Base-by-base conservation (phyloP, 2,888 invertebrate genomes). In the Cosmorhoe ocellata region DNA sequence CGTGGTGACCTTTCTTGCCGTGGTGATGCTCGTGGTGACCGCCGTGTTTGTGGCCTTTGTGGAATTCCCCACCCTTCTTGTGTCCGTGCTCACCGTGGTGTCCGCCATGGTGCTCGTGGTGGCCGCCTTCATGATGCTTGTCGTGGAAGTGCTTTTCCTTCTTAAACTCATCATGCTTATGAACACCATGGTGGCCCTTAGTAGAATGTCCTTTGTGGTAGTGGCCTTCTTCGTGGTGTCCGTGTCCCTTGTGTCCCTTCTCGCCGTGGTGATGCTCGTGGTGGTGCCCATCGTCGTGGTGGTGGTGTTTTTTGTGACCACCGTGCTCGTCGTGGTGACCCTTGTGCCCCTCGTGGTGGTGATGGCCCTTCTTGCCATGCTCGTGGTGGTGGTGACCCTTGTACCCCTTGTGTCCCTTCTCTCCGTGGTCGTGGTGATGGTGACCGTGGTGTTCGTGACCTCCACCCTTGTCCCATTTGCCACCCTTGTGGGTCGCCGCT, bases 101-200 rank as follows among this genome's bases (percentile, higher is more conserved):
- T 30, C 92, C 94, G 47, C 95, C 96, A 71, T 96, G 95, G 65
- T 95, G 94, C 73, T 95, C 94, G 74, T 96, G 95, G 63, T 94
- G 94, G 0, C 95, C 96, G 47, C 93, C 93, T 56, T 95, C 95
- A 68, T 96, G 95, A 69, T 95, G 94, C 71, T 96, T 94, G 67
- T 96, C 96, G 76, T 94, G 96, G 92, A 95, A 96, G 74, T 96
- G 95, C 72, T 96, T 96, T 68, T 96, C 94, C 74, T 96, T 96
- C 77, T 96, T 95, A 83, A 93, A 95, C 82, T 96, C 96, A 79
- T 96, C 95, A 61, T 95, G 87, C 74, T 96, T 96, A 82, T 96
- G 95, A 2, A 96, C 93, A 64, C 96, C 94, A 71, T 96, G 96
- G 65, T 95, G 95, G 49, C 96, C 96, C 76, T 96, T 95, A 59